Evolutionary conservation across 2,797 vertebrate genomes (phyloP).

Genomic region (Sparidentex hasta): DNA sequence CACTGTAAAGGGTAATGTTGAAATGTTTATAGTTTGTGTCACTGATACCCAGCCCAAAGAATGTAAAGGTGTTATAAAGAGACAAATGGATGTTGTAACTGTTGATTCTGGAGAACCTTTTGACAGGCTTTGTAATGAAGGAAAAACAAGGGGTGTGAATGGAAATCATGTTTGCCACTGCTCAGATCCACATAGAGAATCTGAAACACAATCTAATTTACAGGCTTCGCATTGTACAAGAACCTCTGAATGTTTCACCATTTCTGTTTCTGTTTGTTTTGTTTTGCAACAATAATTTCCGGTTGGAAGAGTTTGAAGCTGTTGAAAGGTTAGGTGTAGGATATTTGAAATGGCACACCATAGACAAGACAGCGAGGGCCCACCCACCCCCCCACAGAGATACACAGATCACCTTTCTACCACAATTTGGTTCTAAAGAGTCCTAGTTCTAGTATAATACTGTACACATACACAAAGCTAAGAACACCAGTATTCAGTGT

Average conservation of each 20-base stretch:
- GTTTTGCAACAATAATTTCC: slow-evolving; percentile 19
- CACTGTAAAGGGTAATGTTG: slow-evolving; percentile 59
- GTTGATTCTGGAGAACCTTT: slow-evolving; percentile 55
- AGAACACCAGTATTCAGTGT: slow-evolving; percentile 83
- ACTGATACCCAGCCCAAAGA: slow-evolving; percentile 85
- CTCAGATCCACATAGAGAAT: slow-evolving; percentile 42
- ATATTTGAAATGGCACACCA: slow-evolving; percentile 57
- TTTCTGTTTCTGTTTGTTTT: slow-evolving; percentile 29
- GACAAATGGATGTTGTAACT: slow-evolving; percentile 81
- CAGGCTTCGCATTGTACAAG: slow-evolving; percentile 48
- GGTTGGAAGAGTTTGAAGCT: slow-evolving; percentile 32
- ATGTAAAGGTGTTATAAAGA: slow-evolving; percentile 81
- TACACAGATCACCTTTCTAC: slow-evolving; percentile 62
- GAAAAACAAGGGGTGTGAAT: slow-evolving; percentile 65
- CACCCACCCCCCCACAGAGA: slow-evolving; percentile 34
- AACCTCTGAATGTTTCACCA: slow-evolving; percentile 64
- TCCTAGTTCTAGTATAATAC: slow-evolving; percentile 68
- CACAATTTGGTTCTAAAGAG: slow-evolving; percentile 64
- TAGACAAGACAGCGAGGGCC: slow-evolving; percentile 35
- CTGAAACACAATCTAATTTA: slow-evolving; percentile 49
- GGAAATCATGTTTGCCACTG: slow-evolving; percentile 38
- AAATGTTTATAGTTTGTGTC: slow-evolving; percentile 73
- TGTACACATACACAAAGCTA: slow-evolving; percentile 78
- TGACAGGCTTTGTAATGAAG: slow-evolving; percentile 71
- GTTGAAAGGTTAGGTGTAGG: slow-evolving; percentile 50